Evolutionary conservation across 2,113 vertebrate genomes (phyloP).

Genomic region (Brachypteracias leptosomus): DNA sequence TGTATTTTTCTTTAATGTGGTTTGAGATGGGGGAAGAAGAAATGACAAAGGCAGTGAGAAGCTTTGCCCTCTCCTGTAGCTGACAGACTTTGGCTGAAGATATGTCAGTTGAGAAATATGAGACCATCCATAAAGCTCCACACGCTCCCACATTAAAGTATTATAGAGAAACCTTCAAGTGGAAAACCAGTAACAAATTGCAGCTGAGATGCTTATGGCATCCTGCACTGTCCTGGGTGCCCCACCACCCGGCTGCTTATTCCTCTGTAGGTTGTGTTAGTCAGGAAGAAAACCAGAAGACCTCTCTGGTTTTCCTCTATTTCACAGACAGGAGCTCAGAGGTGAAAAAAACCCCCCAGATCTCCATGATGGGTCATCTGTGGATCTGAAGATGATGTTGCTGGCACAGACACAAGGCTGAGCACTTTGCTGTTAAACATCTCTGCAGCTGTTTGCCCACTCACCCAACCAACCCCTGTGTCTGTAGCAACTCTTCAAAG

Average conservation of each 20-base stretch:
- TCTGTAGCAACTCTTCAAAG: neutral
- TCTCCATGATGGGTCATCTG: neutral
- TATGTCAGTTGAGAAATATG: constrained; percentile 64
- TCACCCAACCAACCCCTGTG: neutral
- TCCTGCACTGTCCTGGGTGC: neutral
- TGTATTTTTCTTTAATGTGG: constrained; percentile 66
- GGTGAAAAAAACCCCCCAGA: neutral
- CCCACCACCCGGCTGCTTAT: neutral
- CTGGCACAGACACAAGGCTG: neutral
- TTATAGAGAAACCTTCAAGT: constrained; percentile 50
- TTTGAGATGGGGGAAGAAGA: constrained; percentile 47
- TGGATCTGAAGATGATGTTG: neutral
- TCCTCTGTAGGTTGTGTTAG: neutral
- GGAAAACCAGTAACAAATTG: constrained; percentile 65
- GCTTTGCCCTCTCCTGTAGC: constrained; percentile 60
- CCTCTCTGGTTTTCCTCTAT: neutral
- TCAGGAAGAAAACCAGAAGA: neutral
- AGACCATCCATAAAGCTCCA: constrained; percentile 28
- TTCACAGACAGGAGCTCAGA: neutral
- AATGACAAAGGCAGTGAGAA: constrained; percentile 49
- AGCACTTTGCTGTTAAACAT: neutral
- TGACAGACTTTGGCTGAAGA: constrained; percentile 65
- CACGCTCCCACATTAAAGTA: constrained; percentile 64
- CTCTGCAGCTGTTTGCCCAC: neutral
- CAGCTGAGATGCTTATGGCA: constrained; percentile 40